These are phyloP conservation scores for Lacerta viridis DNA, from an alignment of 2,797 vertebrate species.

Conservation along the genomic window DNA sequence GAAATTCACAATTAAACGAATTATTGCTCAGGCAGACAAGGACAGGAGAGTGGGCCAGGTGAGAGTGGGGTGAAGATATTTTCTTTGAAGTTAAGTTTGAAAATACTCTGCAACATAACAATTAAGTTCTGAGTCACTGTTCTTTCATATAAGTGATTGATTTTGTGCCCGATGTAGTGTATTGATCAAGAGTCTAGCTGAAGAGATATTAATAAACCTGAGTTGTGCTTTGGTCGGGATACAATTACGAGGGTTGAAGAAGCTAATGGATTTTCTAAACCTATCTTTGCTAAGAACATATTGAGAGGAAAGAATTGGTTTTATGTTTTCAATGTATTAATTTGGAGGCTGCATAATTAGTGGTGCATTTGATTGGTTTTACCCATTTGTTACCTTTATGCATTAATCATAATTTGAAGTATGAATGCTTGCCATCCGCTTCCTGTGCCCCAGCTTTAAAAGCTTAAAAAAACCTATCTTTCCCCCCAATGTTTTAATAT, in stretches of 20 bases:
- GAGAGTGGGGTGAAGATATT: not conserved
- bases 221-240: not conserved
- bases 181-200: conserved; percentile 26
- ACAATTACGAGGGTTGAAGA: conserved; percentile 17
- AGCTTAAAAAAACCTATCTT: not conserved
- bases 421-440: not conserved
- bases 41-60: not conserved
- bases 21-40: too few relatives aligned
- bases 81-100: not conserved
- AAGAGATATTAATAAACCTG: conserved; percentile 25
- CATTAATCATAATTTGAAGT: not conserved
- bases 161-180: conserved; percentile 1
- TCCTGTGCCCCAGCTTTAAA: not conserved
- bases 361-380: not conserved
- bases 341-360: not conserved
- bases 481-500: not conserved
- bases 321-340: conserved; percentile 21
- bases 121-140: conserved; percentile 50
- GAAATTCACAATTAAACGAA: not conserved
- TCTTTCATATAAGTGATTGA: not conserved
- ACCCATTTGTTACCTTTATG: not conserved
- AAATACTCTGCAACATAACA: not conserved
- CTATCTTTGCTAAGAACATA: conserved; percentile 9
- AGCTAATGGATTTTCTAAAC: conserved; percentile 18
- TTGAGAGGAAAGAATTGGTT: conserved; percentile 22